Base-by-base conservation (phyloP, 2,113 vertebrate genomes). In the Lota lota region DNA sequence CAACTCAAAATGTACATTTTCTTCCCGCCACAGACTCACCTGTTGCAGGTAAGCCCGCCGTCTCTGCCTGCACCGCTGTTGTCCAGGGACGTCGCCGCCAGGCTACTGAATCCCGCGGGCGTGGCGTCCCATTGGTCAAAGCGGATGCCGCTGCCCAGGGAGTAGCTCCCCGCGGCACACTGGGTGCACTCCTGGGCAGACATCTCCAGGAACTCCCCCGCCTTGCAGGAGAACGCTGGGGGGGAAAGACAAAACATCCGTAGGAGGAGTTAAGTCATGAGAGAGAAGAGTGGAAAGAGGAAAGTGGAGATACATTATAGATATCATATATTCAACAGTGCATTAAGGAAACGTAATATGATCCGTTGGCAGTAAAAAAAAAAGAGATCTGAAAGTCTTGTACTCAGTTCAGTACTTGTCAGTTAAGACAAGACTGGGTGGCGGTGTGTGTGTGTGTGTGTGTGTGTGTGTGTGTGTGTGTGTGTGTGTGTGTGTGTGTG, bases 121-220 rank as follows among this genome's bases (percentile, higher is more conserved):
- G 99, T 88, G 72, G 93, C 91, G 69, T 98, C 95, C 95, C 96
- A 99, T 72, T 99, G 94, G 0, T 98, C 96, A 66, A 99, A 98
- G 76, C 96, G 95, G 83, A 99, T 92, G 19, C 96, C 97, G 0
- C 96, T 98, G 79, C 97, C 97, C 54, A 99, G 85, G 0, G 97
- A 99, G 85, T 96, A 99, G 81, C 93, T 97, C 10, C 97, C 97
- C 21, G 95, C 93, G 0, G 92, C 92, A 83, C 97, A 99, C 74
- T 92, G 93, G 68, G 92, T 97, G 85, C 97, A 99, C 66, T 93
- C 88, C 89, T 99, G 97, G 81, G 93, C 94, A 59, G 94, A 94
- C 94, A 99, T 97, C 88, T 99, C 96, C 78, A 99, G 90, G 83
- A 97, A 99, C 79, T 99, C 94, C 0, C 97, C 97, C 2, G 95